Evolutionary conservation across 2,888 invertebrate genomes (phyloP).

Genomic region (Polietes domitor): DNA sequence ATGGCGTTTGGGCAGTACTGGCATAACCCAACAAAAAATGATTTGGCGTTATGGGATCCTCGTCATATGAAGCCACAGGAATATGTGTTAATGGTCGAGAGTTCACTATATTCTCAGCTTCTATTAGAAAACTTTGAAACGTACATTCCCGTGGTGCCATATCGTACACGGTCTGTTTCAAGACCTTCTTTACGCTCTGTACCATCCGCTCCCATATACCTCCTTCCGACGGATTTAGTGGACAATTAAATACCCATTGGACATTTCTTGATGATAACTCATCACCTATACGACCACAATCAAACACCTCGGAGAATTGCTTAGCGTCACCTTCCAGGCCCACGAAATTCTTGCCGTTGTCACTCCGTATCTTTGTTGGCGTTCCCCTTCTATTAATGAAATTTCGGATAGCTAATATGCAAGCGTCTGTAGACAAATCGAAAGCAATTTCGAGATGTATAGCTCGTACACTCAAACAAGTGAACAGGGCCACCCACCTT

Average conservation of each 20-base stretch:
- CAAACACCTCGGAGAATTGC: neutral
- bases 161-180: neutral
- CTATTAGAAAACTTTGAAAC: conserved; percentile 48
- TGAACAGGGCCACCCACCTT: conserved; percentile 67
- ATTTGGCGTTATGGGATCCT: conserved; percentile 41
- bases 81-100: conserved; percentile 58
- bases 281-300: neutral
- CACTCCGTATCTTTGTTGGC: conserved; percentile 1
- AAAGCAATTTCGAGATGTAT: conserved; percentile 37
- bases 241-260: conserved; percentile 24
- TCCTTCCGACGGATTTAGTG: too few species aligned
- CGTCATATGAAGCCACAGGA: conserved; percentile 23
- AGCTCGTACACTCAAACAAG: conserved; percentile 56
- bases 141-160: neutral
- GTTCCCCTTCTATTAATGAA: conserved; percentile 37
- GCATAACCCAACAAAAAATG: conserved; percentile 34
- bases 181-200: conserved; percentile 27
- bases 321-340: conserved; percentile 24
- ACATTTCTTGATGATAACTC: conserved; percentile 6
- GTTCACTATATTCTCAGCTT: conserved; percentile 60
- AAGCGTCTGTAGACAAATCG: conserved; percentile 38
- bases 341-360: conserved; percentile 37
- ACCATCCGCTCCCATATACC: conserved; percentile 43
- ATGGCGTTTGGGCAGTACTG: conserved; percentile 29
- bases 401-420: conserved; percentile 36